These are phyloP conservation scores for Callimorpha dominula DNA, from an alignment of 2,888 invertebrate genomes.

Conservation along the genomic window DNA sequence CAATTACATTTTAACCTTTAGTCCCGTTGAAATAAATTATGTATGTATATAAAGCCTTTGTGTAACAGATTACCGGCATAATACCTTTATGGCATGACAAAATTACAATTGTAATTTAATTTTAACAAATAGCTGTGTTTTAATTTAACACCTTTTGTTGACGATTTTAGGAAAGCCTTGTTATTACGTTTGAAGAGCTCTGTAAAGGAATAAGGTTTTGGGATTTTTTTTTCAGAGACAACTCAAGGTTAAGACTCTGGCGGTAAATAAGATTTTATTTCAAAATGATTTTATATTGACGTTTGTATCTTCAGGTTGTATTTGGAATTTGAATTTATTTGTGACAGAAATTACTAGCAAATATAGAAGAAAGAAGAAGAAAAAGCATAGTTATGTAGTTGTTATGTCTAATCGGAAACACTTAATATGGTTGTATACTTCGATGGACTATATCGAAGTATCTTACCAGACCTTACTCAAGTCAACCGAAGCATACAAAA, in stretches of 20 bases:
- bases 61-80: slow-evolving; percentile 6
- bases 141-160: slow-evolving; percentile 27
- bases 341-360: too few species aligned
- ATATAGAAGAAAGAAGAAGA: too few species aligned
- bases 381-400: too few species aligned
- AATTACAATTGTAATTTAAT: slow-evolving; percentile 17
- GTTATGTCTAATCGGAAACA: too few species aligned
- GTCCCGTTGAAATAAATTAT: slow-evolving; percentile 10
- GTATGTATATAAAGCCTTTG: slow-evolving; percentile 12
- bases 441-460: too few species aligned
- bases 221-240: neutral
- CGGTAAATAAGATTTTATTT: neutral
- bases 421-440: too few species aligned
- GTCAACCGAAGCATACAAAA: too few species aligned
- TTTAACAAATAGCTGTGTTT: slow-evolving; percentile 16
- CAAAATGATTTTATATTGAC: too few species aligned
- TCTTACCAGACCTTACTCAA: too few species aligned
- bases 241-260: neutral
- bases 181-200: slow-evolving; percentile 1
- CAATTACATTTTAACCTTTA: neutral
- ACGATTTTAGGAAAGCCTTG: slow-evolving; percentile 11
- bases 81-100: slow-evolving; percentile 11
- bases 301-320: too few species aligned
- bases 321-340: too few species aligned
- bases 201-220: slow-evolving; percentile 1